Base-by-base conservation (phyloP, 2,888 invertebrate genomes). In the Ormia ochracea region DNA sequence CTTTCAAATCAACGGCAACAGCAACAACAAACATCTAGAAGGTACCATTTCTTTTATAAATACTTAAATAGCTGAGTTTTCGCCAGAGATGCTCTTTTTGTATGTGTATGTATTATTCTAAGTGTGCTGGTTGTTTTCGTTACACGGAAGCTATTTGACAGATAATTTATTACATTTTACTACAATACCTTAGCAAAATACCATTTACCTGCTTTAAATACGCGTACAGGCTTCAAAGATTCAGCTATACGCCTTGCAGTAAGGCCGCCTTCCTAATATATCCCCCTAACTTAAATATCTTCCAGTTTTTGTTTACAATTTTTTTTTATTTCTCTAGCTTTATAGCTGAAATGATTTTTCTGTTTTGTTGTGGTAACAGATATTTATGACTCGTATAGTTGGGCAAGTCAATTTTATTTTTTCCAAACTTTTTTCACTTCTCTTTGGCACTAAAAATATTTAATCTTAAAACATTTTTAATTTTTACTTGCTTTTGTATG, bases 101-200 rank as follows among this genome's bases (percentile, higher is more conserved):
- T 12, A 5, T 9, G 23, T 36, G 5, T 45, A 10, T 48, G 28
- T 58, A 12, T 61, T 48, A 61, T 45, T 68, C 45, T 31, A 43
- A 61, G 28, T 63, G 26, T n/a, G n/a, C n/a, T 31, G 52, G 68
- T 80, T 76, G 72, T 76, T 80, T 63, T 65, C 73, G 63, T 50
- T 58, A 14, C 41, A 76, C 76, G 80, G 80, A 76, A 76, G 72
- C 80, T 80, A 41, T 73, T 74, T 81, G 81, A 77, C 81, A 81
- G 79, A 70, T 82, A 81, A 82, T 82, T 81, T 82, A 82, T 82
- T 82, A 79, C 77, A 68, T 77, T 81, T 78, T 63, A 41, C 73
- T 45, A 45, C 52, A 65, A 65, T 79, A 74, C 70, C 66, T 58
- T 31, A 56, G 38, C 56, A 54, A 36, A 26, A 65, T 28, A 58